A percentile compares a stretch with the other conserved stretches of the same genome.
These are phyloP conservation scores for Andricus curvator DNA, from an alignment of 2,888 invertebrate species.

Conservation along the genomic window DNA sequence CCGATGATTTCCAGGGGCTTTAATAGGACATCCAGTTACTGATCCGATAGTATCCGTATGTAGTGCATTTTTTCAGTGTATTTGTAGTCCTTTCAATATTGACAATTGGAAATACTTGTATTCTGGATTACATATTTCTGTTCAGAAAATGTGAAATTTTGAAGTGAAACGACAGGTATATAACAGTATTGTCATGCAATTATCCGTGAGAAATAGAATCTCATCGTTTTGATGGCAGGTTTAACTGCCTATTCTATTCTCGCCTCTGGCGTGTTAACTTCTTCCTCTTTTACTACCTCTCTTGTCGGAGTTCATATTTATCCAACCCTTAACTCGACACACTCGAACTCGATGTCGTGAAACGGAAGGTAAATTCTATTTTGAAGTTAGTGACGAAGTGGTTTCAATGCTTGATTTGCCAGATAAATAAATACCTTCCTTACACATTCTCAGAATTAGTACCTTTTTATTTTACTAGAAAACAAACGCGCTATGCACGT, in stretches of 20 bases:
- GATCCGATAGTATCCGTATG: too few species aligned
- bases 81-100: background rate
- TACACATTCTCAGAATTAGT: background rate
- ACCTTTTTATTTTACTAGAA: background rate
- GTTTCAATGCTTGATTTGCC: slow-evolving; percentile 2
- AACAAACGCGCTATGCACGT: too few species aligned
- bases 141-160: background rate
- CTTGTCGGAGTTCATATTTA: slow-evolving; percentile 19
- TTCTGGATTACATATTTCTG: background rate
- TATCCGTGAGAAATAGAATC: too few species aligned
- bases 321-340: slow-evolving; percentile 25
- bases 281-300: slow-evolving; percentile 28
- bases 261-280: background rate
- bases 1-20: too few species aligned
- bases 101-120: background rate
- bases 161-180: background rate
- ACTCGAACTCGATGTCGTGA: slow-evolving; percentile 13
- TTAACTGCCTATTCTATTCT: background rate
- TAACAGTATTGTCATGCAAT: background rate
- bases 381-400: background rate
- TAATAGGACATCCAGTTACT: too few species aligned
- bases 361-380: slow-evolving; percentile 21
- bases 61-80: too few species aligned
- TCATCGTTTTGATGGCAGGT: background rate
- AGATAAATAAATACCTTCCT: slow-evolving; percentile 6